Evolutionary conservation across 2,797 vertebrate species (phyloP), one percentile per base, ranked within the genome.

Genomic region (Aselliscus stoliczkanus): DNA sequence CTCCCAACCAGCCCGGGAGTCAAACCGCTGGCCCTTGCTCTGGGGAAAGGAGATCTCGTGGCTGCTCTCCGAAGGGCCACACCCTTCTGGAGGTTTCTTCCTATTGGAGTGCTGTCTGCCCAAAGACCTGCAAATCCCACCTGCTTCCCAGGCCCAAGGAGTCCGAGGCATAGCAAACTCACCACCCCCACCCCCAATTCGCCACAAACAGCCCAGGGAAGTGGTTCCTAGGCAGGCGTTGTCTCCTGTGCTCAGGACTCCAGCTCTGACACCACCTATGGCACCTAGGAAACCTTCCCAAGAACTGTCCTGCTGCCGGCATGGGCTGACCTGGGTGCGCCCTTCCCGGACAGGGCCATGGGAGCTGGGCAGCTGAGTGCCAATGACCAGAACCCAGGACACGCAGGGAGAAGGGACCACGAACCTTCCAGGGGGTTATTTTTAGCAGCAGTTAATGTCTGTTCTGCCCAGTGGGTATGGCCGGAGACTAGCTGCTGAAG

Each of bases 221-320:
- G 2, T 13, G 5, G 15, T 62, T 10, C 44, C n/a, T 10, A 2
- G 12, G 37, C 70, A 18, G 14, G 12, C 42, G 15, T 6, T 2
- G 15, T 69, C 50, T 4, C 8, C 18, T 44, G 42, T 0, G 15
- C n/a, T 21, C 34, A 4, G 34, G 25, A 29, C 27, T 29, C 56
- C 56, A n/a, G 47, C 12, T 47, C 79, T 42, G 79, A 39, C 42
- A 4, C 20, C 29, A 4, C 9, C 27, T 23, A 5, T n/a, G n/a
- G 31, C 29, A 29, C 27, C n/a, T 8, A 5, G 9, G 31, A 29
- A n/a, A 27, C 25, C 64, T 82, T 73, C 69, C n/a, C 6, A 1
- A 60, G 4, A 14, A 50, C 34, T 1, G 12, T 14, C n/a, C 42
- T 0, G 3, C 34, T 44, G 47, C 73, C 60, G 1, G 0, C 7